Evolutionary conservation across 2,888 invertebrate species (phyloP), one percentile per base, ranked within the genome.

Genomic region (Nycteola revayana): DNA sequence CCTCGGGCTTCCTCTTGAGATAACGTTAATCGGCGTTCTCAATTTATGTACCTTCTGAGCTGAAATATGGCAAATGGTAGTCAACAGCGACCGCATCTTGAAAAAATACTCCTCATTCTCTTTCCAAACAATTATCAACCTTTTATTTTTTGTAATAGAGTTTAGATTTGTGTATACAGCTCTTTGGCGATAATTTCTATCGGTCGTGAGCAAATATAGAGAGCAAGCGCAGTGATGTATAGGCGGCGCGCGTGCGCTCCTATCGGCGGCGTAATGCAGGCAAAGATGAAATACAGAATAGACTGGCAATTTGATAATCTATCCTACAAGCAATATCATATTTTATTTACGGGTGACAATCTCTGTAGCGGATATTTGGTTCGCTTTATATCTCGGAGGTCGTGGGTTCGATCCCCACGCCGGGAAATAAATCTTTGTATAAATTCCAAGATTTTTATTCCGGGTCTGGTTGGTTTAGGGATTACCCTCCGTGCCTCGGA

Each of bases 221-320:
- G 82, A 76, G 79, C 74, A 78, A 69, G 76, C 71, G 60, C 70
- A 74, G 74, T 81, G 77, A 83, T 79, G 66, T 81, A 81, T 79
- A 80, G 84, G 73, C 72, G 73, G 75, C 66, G 67, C 60, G 60
- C 60, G 56, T 66, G 61, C 58, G 26, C 10, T 27, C 45, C 44
- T 48, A 49, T 48, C 46, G 50, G 39, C 41, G 44, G 41, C 59
- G 61, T 71, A 70, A 75, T 74, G 61, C 45, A 51, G 46, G 28
- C 72, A 75, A 37, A 79, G 75, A 77, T 48, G 58, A 73, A 46
- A 45, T 46, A 66, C 29, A 28, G 34, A 36, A 30, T 42, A 55
- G 48, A 49, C 37, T 26, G 23, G 24, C n/a, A 9, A 9, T 24
- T 24, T 24, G 8, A 7, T n/a, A 21, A 7, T 22, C 6, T n/a